Conservation (phyloP, 2,113 vertebrate genomes). For the Ammodytes marinus region DNA sequence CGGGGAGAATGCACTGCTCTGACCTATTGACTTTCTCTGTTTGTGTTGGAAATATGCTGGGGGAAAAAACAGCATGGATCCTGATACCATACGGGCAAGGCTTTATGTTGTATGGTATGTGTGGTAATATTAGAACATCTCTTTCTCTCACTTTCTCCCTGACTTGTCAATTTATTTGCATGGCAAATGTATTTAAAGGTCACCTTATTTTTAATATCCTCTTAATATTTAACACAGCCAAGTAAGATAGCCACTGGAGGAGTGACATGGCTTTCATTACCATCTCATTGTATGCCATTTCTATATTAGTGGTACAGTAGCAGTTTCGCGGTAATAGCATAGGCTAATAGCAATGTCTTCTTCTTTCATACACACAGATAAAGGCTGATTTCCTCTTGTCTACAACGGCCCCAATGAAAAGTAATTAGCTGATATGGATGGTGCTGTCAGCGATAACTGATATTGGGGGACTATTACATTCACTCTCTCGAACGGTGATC, state of each 20-base stretch:
- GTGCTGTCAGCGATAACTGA: slow-evolving; percentile 80
- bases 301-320: slow-evolving; percentile 54
- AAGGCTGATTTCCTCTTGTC: slow-evolving; percentile 68
- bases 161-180: slow-evolving; percentile 66
- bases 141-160: slow-evolving; percentile 34
- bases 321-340: slow-evolving; percentile 33
- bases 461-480: slow-evolving; percentile 76
- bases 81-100: slow-evolving; percentile 8
- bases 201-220: slow-evolving; percentile 69
- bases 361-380: slow-evolving; percentile 67
- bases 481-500: slow-evolving; percentile 62
- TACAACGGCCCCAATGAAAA: slow-evolving; percentile 68
- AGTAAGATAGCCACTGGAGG: slow-evolving; percentile 31
- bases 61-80: slow-evolving; percentile 37
- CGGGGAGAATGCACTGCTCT: slow-evolving; percentile 21
- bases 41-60: slow-evolving; percentile 42
- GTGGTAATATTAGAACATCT: slow-evolving; percentile 31
- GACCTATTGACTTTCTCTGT: slow-evolving; percentile 46
- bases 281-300: slow-evolving; percentile 51
- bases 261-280: slow-evolving; percentile 63
- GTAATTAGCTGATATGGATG: slow-evolving; percentile 82
- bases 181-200: slow-evolving; percentile 76
- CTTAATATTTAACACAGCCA: slow-evolving; percentile 66
- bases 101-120: slow-evolving; percentile 26
- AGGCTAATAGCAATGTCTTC: slow-evolving; percentile 59